Evolutionary conservation across 2,797 vertebrate genomes (phyloP).

Genomic region (Chelmon rostratus): DNA sequence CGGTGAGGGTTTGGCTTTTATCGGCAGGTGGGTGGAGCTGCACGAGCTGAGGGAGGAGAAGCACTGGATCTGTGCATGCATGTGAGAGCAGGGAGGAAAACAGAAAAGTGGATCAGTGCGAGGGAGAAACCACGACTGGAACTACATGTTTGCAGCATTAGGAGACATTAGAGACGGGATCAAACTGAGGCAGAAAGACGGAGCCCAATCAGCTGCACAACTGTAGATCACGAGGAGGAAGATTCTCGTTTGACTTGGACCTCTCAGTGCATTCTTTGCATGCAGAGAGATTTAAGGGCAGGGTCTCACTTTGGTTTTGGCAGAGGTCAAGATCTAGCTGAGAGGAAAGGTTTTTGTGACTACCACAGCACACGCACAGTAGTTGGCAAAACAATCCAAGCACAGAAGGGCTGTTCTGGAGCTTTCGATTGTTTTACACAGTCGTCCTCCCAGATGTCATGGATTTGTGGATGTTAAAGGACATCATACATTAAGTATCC

Average conservation of each 20-base stretch:
- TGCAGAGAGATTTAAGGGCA: constrained; percentile 69
- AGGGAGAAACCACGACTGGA: constrained; percentile 41
- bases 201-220: constrained; percentile 47
- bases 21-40: constrained; percentile 95
- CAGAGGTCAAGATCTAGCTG: constrained; percentile 54
- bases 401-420: constrained; percentile 13
- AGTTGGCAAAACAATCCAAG: constrained; percentile 36
- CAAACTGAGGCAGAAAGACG: constrained; percentile 24
- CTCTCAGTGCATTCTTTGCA: constrained; percentile 70
- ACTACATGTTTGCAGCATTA: constrained; percentile 46
- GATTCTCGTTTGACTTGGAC: constrained; percentile 74
- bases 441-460: not conserved
- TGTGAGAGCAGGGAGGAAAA: constrained; percentile 41
- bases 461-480: constrained; percentile 4
- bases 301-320: constrained; percentile 66
- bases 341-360: constrained; percentile 43
- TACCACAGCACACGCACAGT: constrained; percentile 34
- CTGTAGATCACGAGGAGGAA: constrained; percentile 60
- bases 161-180: constrained; percentile 24
- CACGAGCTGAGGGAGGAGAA: constrained; percentile 74
- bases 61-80: constrained; percentile 49
- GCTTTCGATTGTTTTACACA: not conserved
- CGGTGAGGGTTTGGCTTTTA: constrained; percentile 94
- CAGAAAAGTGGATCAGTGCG: constrained; percentile 34
- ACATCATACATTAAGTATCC: not conserved